phyloP scores from a whole-genome alignment of 2,113 vertebrate species.

The Hippocampus barbouri region DNA sequence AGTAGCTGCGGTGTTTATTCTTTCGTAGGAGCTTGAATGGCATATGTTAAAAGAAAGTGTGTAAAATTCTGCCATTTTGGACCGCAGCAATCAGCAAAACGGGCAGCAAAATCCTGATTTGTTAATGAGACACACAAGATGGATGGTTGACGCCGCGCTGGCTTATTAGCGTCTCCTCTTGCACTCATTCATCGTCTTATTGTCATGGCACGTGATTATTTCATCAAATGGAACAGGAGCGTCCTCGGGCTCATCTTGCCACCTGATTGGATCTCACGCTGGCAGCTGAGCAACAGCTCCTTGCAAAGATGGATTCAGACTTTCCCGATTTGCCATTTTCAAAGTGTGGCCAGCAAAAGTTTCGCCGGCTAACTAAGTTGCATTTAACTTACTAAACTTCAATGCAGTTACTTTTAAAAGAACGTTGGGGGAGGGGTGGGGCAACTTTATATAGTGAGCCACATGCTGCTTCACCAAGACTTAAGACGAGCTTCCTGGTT shows the following conservation, averaged over 20 bases:
- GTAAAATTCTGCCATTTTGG: too few relatives aligned
- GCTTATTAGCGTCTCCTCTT: constrained; percentile 4
- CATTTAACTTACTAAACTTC: too few relatives aligned
- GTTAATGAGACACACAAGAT: constrained; percentile 26
- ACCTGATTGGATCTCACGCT: background rate
- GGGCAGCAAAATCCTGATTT: constrained; percentile 14
- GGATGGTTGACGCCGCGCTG: constrained; percentile 2
- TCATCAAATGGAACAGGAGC: background rate
- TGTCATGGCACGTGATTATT: background rate
- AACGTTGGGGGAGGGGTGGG: too few relatives aligned
- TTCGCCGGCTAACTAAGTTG: too few relatives aligned
- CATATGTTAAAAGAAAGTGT: too few relatives aligned
- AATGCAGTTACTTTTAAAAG: too few relatives aligned
- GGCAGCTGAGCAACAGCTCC: constrained; percentile 35
- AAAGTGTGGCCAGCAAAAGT: background rate
- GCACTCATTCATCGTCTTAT: constrained; percentile 12
- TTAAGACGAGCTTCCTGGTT: background rate
- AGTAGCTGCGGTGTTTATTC: too few relatives aligned
- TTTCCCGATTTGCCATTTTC: background rate
- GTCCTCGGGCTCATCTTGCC: background rate
- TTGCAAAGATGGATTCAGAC: constrained; percentile 27
- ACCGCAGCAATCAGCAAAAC: background rate
- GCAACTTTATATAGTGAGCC: background rate
- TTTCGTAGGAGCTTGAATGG: too few relatives aligned
- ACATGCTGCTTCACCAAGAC: background rate